Evolutionary conservation across 2,797 vertebrate genomes (phyloP), one percentile per base, ranked within the genome.

Genomic region (Sebastes miniatus): DNA sequence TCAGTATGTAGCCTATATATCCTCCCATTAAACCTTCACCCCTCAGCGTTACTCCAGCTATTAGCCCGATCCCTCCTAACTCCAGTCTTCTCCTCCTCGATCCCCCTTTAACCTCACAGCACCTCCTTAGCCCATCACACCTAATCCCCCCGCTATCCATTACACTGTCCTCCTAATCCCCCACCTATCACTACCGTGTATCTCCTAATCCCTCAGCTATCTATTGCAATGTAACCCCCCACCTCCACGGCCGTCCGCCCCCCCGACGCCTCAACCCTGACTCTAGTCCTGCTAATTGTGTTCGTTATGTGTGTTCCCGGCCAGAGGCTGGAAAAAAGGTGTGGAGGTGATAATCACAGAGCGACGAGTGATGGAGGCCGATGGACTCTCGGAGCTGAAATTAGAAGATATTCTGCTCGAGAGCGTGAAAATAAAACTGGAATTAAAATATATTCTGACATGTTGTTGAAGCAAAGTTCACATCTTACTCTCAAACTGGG

Each of bases 91-190:
- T 54, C 14, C 27, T 34, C 22, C 54, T 29, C 69, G 4, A 31
- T 50, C 72, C 52, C 66, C 73, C 13, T 47, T 63, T 74, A 83
- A 74, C 84, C 85, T 77, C 31, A 25, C 70, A 39, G 10, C 70
- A 36, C 73, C 83, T 56, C 77, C 32, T 59, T 61, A 39, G 63
- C 65, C 81, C 69, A 69, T 69, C 79, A 80, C 75, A 78, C 76
- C 73, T 85, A 87, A 90, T 90, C 91, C 85, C 72, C 72, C 79
- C 9, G 73, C 79, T 89, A 68, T 91, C 89, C 79, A 75, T 87
- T 90, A 83, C 91, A 56, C 68, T 69, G 80, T 27, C 32, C 39
- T 62, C 76, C 80, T 87, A 88, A 90, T 88, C 86, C 89, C 61
- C 73, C 39, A 32, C 73, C 84, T 67, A 86, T 87, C 81, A 56